A percentile compares a stretch with the other conserved stretches of the same genome.
These are phyloP conservation scores for Tapirus terrestris DNA, from an alignment of 2,113 vertebrate species.

Conservation along the genomic window DNA sequence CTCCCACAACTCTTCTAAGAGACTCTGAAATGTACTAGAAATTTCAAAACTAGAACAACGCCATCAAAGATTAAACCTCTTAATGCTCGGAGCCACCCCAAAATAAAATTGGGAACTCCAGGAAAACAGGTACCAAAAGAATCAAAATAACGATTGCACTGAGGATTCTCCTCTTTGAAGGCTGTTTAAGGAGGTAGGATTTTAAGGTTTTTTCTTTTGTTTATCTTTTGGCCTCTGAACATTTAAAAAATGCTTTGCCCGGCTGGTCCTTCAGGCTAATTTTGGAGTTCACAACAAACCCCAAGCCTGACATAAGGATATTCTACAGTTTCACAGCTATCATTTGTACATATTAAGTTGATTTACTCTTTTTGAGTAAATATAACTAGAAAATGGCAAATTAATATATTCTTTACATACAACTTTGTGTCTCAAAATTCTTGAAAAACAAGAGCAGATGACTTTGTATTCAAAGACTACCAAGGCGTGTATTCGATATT, in stretches of 20 bases:
- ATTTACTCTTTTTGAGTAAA: conserved; percentile 76
- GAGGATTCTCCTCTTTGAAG: conserved; percentile 76
- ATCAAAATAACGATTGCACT: conserved; percentile 73
- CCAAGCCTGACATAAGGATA: conserved; percentile 69
- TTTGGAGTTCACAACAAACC: conserved; percentile 62
- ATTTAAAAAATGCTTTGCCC: conserved; percentile 68
- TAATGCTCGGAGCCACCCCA: conserved; percentile 58
- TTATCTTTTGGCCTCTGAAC: conserved; percentile 78
- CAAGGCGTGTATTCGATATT: conserved; percentile 77
- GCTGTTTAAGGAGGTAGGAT: conserved; percentile 82
- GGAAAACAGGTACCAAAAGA: conserved; percentile 68
- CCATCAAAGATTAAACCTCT: conserved; percentile 68
- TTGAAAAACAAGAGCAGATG: conserved; percentile 75
- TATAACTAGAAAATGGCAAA: conserved; percentile 76
- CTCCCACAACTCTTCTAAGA: conserved; percentile 58
- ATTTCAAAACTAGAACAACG: conserved; percentile 73
- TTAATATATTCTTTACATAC: conserved; percentile 75
- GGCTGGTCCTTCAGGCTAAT: conserved; percentile 77
- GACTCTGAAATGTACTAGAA: conserved; percentile 74
- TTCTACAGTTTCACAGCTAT: conserved; percentile 77
- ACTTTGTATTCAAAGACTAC: conserved; percentile 78
- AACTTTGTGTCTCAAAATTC: conserved; percentile 71
- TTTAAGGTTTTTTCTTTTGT: conserved; percentile 59
- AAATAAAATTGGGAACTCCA: conserved; percentile 54
- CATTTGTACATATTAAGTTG: conserved; percentile 72